A percentile compares a stretch with the other conserved stretches of the same genome.
phyloP scores from a whole-genome alignment of 1,140 invertebrate genomes.

The Brachionus manjavacas region DNA sequence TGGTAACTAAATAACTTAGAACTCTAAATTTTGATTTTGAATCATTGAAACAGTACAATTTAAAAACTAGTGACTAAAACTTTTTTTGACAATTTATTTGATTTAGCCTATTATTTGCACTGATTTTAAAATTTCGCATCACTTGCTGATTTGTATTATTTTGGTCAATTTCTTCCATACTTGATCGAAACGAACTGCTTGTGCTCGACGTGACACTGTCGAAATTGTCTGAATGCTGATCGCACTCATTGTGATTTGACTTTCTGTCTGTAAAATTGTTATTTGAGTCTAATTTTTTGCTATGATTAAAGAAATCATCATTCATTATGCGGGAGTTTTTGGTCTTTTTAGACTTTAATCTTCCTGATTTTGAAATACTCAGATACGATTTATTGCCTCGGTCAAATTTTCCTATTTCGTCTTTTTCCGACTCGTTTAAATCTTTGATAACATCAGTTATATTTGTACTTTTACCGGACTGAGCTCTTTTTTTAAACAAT shows the following conservation, averaged over 20 bases:
- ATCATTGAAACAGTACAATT: neutral
- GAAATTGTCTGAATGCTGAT: slow-evolving; percentile 18
- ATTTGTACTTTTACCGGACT: slow-evolving; percentile 31
- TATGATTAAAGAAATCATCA: slow-evolving; percentile 21
- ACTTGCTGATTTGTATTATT: neutral
- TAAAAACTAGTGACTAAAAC: neutral
- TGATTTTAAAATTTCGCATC: neutral
- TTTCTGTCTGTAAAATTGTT: neutral
- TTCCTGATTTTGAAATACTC: slow-evolving; percentile 38
- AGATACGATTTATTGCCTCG: slow-evolving; percentile 35
- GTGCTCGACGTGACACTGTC: slow-evolving; percentile 12
- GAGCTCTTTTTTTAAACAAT: slow-evolving; percentile 38
- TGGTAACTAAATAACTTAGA: neutral
- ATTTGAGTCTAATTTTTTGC: neutral
- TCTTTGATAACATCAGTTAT: slow-evolving; percentile 39
- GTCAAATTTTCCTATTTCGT: slow-evolving; percentile 38
- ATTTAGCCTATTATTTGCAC: neutral
- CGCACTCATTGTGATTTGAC: neutral
- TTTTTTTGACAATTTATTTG: slow-evolving; percentile 12
- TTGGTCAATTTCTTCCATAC: slow-evolving; percentile 10
- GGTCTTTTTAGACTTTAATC: slow-evolving; percentile 28
- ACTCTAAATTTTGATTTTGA: slow-evolving; percentile 18
- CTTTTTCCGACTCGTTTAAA: slow-evolving; percentile 30
- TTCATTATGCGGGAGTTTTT: slow-evolving; percentile 29
- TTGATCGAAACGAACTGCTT: slow-evolving; percentile 28